Evolutionary conservation across 1,140 invertebrate species (phyloP).

Genomic region (Dryas iulia): DNA sequence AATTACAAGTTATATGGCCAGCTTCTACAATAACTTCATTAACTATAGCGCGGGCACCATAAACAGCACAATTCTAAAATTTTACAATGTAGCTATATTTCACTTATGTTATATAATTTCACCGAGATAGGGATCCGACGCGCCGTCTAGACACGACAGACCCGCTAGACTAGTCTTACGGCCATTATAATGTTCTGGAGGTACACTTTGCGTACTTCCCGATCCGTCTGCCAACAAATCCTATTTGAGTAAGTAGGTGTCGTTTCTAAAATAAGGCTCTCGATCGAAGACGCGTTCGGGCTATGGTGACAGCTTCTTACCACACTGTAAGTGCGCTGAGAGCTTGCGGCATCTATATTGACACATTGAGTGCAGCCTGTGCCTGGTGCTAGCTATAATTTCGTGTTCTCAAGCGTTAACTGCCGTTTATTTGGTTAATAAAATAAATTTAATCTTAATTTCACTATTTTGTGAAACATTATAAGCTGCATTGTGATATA

Average conservation of each 20-base stretch:
- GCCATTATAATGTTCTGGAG: slow-evolving; percentile 39
- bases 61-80: slow-evolving; percentile 3
- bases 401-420: not conserved
- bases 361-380: slow-evolving; percentile 32
- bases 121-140: slow-evolving; percentile 61
- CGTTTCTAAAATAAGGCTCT: slow-evolving; percentile 50
- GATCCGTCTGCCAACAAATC: slow-evolving; percentile 58
- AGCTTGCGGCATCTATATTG: slow-evolving; percentile 35
- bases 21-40: not conserved
- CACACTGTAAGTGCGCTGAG: slow-evolving; percentile 36
- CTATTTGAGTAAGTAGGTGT: slow-evolving; percentile 39
- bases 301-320: slow-evolving; percentile 40
- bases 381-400: not conserved
- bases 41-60: not conserved
- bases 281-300: slow-evolving; percentile 41
- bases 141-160: slow-evolving; percentile 72
- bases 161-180: slow-evolving; percentile 59
- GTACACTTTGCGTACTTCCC: slow-evolving; percentile 30
- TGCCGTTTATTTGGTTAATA: not conserved
- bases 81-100: slow-evolving; percentile 28
- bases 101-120: slow-evolving; percentile 69
- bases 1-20: not conserved
- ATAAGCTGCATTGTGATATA: too few species aligned
- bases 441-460: not conserved
- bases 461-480: too few species aligned